Percentiles rank a stretch among this genome's conserved stretches.
Evolutionary conservation across 2,797 vertebrate species (phyloP).

Genomic region (Artibeus lituratus): DNA sequence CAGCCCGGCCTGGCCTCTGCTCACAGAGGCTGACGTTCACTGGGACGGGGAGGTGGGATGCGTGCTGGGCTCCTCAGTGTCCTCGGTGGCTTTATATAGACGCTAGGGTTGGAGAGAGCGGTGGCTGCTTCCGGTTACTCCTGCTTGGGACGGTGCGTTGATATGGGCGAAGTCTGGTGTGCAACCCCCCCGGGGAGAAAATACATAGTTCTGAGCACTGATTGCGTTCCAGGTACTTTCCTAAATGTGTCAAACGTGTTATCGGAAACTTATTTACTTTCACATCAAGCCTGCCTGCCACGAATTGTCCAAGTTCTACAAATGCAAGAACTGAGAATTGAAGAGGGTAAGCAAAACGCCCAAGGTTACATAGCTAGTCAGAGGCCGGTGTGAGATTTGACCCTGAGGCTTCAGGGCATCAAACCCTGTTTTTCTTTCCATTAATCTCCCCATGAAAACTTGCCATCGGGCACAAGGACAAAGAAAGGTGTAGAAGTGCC

Average conservation of each 20-base stretch:
- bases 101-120: accelerated
- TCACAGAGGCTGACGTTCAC: background rate
- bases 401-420: background rate
- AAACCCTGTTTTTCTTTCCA: background rate
- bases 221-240: accelerated
- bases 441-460: too few relatives aligned
- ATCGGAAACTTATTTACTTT: background rate
- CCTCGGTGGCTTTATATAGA: background rate
- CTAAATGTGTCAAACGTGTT: accelerated
- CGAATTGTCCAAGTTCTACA: background rate
- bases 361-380: too few relatives aligned
- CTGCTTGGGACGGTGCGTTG: background rate
- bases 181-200: too few relatives aligned
- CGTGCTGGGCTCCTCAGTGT: background rate
- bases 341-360: background rate
- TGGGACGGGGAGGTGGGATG: background rate
- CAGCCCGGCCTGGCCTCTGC: background rate
- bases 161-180: background rate
- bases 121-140: background rate
- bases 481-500: accelerated
- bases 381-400: background rate
- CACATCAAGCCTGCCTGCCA: background rate
- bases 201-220: background rate
- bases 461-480: accelerated
- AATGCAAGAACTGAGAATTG: background rate